Base-by-base conservation (phyloP, 2,113 vertebrate species). In the Sialia sialis region DNA sequence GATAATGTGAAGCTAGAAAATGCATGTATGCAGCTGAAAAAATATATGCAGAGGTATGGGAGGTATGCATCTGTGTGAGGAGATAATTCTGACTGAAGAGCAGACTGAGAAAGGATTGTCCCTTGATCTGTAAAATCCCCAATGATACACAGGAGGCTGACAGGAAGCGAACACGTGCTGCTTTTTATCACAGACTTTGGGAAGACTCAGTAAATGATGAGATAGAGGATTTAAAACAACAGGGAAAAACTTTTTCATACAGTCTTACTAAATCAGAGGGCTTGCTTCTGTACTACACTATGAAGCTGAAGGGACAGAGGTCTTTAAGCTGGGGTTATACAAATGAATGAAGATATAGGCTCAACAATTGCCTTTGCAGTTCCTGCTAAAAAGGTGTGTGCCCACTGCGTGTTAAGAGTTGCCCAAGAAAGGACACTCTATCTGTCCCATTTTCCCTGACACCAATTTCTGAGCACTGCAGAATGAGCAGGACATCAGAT, bases 161-260 rank as follows among this genome's bases (percentile, higher is more conserved):
- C 22, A 83, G 44, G 58, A 92, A 88, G 70, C 0, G 0, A 52
- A 30, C 38, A 68, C 0, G 0, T 4, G 1, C 16, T 90, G 14
- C 3, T 63, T 86, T 46, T 44, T 75, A 58, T 41, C 54, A 60
- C 25, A 43, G 34, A 51, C 34, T 69, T 84, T 14, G 38, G 16
- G 41, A 38, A 84, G 27, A 63, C 16, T 56, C 64, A 56, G 23
- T 69, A 73, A 80, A 49, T 23, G 22, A 63, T 39, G 55, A 70
- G 29, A 48, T 60, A 94, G 66, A 3, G 5, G 16, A 7, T 70
- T 84, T 81, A 81, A 84, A 86, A 77, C 19, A 7, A 11, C 38
- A 29, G 18, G 19, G 34, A 86, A 95, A 62, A 75, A 55, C 16
- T 20, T 70, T 44, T 66, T 68, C 59, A 54, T 41, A 20, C 5